A percentile compares a stretch with the other conserved stretches of the same genome.
Evolutionary conservation across 2,797 vertebrate species (phyloP).

Genomic region (Phataginus tricuspis): DNA sequence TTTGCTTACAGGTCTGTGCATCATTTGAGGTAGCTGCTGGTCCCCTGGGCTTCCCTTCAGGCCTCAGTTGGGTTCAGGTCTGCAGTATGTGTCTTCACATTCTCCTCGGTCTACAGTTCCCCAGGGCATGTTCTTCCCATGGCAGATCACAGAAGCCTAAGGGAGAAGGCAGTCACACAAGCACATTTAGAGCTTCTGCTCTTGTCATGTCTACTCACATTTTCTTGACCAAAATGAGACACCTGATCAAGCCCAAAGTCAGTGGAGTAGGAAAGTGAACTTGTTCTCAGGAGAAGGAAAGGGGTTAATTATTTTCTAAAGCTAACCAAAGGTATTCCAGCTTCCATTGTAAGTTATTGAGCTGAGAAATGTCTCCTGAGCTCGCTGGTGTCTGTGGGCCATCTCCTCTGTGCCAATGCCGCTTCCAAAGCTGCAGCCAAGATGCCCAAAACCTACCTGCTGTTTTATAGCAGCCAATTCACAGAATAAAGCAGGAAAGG

Average conservation of each 20-base stretch:
- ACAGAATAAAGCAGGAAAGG: not conserved
- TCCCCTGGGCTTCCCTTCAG: not conserved
- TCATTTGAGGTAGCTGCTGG: not conserved
- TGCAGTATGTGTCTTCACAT: not conserved
- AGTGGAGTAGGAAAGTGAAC: not conserved
- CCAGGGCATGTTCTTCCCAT: not conserved
- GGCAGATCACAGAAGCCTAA: not conserved
- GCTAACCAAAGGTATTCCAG: not conserved
- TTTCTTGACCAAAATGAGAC: not conserved
- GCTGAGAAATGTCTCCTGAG: not conserved
- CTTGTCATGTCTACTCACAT: not conserved
- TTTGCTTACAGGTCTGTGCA: not conserved
- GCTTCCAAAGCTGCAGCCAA: not conserved
- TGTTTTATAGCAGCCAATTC: not conserved
- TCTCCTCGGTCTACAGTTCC: not conserved
- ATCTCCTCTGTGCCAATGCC: not conserved
- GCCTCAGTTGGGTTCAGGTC: not conserved
- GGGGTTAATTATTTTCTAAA: not conserved
- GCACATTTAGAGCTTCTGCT: not conserved
- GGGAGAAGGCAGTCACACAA: not conserved
- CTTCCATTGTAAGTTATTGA: not conserved
- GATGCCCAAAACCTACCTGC: not conserved
- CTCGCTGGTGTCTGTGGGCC: not conserved
- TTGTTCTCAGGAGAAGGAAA: not conserved
- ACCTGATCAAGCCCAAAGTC: not conserved